These are phyloP conservation scores for Campopleginae sp. DNA, from an alignment of 2,888 invertebrate species.

Conservation along the genomic window DNA sequence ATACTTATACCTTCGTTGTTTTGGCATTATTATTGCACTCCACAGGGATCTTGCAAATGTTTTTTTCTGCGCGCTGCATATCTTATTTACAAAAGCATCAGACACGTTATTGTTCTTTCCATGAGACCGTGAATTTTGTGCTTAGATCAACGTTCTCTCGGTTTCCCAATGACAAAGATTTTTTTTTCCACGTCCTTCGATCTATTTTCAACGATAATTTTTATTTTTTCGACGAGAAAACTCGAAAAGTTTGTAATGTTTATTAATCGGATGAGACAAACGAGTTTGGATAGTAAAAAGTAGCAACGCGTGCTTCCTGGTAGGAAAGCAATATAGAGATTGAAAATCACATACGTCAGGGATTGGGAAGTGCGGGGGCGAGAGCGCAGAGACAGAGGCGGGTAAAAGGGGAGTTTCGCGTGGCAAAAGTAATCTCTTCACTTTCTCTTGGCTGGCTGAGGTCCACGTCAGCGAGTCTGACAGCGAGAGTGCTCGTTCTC, in stretches of 20 bases:
- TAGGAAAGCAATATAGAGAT: neutral
- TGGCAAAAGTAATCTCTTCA: slow-evolving; percentile 69
- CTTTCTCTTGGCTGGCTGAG: slow-evolving; percentile 66
- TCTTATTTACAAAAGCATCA: slow-evolving; percentile 33
- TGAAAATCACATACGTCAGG: neutral
- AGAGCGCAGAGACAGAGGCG: slow-evolving; percentile 13
- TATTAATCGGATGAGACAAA: slow-evolving; percentile 14
- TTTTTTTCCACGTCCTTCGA: neutral
- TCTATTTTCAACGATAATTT: neutral
- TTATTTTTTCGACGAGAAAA: neutral
- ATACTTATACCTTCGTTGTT: slow-evolving; percentile 11
- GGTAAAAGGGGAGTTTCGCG: slow-evolving; percentile 47
- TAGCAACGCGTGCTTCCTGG: slow-evolving; percentile 2
- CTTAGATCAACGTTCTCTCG: slow-evolving; percentile 21
- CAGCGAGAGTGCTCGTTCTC: slow-evolving; percentile 77
- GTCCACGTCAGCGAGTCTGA: slow-evolving; percentile 65
- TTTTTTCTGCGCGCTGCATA: slow-evolving; percentile 33
- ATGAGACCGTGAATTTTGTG: slow-evolving; percentile 46
- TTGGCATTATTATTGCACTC: slow-evolving; percentile 46
- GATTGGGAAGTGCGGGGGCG: slow-evolving; percentile 46
- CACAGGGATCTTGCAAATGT: slow-evolving; percentile 27
- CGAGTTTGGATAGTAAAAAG: slow-evolving; percentile 18
- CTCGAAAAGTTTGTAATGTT: neutral
- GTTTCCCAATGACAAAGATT: slow-evolving; percentile 4
- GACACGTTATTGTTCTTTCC: slow-evolving; percentile 34